Percentiles rank a stretch among this genome's conserved stretches.
phyloP scores from a whole-genome alignment of 2,113 vertebrate genomes.

The Psammodynastes pulverulentus region DNA sequence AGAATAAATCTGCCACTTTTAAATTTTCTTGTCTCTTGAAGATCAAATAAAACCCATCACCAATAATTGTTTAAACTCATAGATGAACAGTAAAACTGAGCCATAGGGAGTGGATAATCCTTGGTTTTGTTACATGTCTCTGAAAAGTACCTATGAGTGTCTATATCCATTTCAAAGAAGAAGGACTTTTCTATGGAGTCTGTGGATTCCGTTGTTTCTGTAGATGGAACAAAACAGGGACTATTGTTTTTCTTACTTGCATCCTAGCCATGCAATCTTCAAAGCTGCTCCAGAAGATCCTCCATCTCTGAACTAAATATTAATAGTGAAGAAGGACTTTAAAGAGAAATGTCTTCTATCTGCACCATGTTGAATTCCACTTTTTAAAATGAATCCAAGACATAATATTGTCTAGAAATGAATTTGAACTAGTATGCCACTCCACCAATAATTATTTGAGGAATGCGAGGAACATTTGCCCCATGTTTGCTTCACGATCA shows the following conservation, averaged over 20 bases:
- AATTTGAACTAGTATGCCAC: neutral
- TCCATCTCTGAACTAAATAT: neutral
- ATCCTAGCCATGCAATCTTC: neutral
- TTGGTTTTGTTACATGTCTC: neutral
- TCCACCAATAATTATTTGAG: neutral
- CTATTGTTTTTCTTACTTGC: neutral
- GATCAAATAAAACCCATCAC: neutral
- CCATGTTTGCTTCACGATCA: neutral
- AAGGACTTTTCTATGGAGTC: neutral
- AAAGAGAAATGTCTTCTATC: neutral
- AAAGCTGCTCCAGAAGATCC: neutral
- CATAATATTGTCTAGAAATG: neutral
- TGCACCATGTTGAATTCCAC: neutral
- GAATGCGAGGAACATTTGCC: neutral
- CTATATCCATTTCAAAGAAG: neutral
- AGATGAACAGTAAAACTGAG: neutral
- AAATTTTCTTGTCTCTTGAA: neutral
- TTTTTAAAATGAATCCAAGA: neutral
- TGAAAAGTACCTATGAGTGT: fast-evolving
- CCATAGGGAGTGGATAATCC: neutral
- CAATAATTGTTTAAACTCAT: neutral
- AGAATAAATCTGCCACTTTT: neutral
- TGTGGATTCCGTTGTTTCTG: neutral
- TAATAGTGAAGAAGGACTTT: neutral
- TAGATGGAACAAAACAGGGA: neutral